Conservation (phyloP, 1,140 invertebrate genomes). For the Anoplophora glabripennis region DNA sequence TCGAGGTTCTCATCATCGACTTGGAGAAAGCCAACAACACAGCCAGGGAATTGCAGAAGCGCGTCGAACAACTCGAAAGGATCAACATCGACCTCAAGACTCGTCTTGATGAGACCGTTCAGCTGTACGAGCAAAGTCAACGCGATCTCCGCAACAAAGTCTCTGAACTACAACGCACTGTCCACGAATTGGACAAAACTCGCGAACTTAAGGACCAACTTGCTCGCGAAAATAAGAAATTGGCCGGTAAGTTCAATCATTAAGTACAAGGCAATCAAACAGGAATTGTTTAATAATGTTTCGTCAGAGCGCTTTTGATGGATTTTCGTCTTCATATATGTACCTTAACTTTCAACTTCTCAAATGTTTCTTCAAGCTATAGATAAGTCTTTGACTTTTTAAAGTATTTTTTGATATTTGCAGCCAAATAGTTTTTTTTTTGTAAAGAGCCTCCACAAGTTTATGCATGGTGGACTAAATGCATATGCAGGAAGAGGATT, state of each 20-base stretch:
- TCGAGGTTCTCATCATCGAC: constrained; percentile 95
- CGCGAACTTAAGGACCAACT: constrained; percentile 89
- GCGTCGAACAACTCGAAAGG: constrained; percentile 86
- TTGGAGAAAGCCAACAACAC: constrained; percentile 95
- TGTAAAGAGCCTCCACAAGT: no score
- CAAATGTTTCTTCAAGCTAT: no score
- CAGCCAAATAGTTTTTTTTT: no score
- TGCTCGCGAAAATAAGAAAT: constrained; percentile 92
- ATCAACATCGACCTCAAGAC: constrained; percentile 87
- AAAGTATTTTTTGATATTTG: no score
- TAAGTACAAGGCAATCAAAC: no score
- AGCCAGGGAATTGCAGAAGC: constrained; percentile 88
- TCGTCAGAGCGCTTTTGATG: no score
- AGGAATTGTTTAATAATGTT: no score
- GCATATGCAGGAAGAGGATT: no score
- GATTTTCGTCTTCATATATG: no score
- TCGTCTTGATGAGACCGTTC: constrained; percentile 85
- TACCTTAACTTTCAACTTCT: no score
- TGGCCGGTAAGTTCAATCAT: constrained; percentile 67
- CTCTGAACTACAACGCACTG: constrained; percentile 79
- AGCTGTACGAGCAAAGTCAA: constrained; percentile 85
- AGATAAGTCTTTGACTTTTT: no score
- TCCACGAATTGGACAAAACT: constrained; percentile 90
- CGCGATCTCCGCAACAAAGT: constrained; percentile 86
- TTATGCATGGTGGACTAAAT: no score